phyloP scores from a whole-genome alignment of 2,888 invertebrate genomes.

The Eupsilia transversa region DNA sequence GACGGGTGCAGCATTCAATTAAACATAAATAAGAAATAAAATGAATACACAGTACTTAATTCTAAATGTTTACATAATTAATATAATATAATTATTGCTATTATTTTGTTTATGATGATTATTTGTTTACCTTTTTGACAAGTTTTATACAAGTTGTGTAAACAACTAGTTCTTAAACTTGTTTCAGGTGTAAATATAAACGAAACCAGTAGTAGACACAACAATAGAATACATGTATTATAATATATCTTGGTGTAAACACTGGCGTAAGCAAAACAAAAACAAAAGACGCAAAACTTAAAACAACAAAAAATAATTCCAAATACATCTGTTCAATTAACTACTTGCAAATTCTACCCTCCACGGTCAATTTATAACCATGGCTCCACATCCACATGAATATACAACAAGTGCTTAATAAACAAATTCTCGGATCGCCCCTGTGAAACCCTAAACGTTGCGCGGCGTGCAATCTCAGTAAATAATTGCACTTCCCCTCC shows the following conservation, averaged over 20 bases:
- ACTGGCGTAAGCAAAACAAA: neutral
- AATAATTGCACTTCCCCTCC: slow-evolving; percentile 73
- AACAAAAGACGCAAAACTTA: neutral
- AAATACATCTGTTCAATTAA: slow-evolving; percentile 24
- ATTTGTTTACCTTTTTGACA: neutral
- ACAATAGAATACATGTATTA: neutral
- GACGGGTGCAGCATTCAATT: too few species aligned
- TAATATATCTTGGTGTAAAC: neutral
- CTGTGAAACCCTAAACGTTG: slow-evolving; percentile 62
- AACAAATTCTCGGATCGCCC: slow-evolving; percentile 62
- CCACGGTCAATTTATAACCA: slow-evolving; percentile 46
- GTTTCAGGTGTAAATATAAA: neutral
- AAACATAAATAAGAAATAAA: too few species aligned
- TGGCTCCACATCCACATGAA: slow-evolving; percentile 53
- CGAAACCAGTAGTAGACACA: neutral
- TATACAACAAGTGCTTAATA: slow-evolving; percentile 54
- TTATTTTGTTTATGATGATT: too few species aligned
- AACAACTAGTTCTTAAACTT: too few species aligned
- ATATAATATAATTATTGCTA: too few species aligned
- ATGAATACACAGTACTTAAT: too few species aligned
- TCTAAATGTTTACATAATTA: too few species aligned
- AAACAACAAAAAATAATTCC: neutral
- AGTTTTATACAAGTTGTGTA: neutral
- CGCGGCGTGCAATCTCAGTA: slow-evolving; percentile 68
- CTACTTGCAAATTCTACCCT: slow-evolving; percentile 18